Evolutionary conservation across 2,113 vertebrate species (phyloP), one percentile per base, ranked within the genome.

Genomic region (Eulemur rufifrons): DNA sequence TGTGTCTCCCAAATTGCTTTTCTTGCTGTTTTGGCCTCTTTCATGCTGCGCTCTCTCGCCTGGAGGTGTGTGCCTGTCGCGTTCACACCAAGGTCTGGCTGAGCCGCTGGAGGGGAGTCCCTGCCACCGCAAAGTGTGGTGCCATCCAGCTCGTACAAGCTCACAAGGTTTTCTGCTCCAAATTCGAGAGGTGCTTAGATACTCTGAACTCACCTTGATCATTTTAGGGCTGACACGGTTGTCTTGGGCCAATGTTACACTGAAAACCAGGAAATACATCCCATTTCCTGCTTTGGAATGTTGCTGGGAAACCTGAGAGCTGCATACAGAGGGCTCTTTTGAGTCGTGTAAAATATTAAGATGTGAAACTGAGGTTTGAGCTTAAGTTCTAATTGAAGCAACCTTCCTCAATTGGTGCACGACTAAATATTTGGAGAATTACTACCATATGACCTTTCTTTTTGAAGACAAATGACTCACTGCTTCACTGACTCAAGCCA

Each of bases 361-460:
- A 63, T 8, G 10, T 9, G 20, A 66, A n/a, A 34, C 13, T 84
- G 29, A 20, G 11, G 7, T 56, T 39, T 61, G 56, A 91, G 23
- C 56, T 78, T 47, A 84, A 63, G 23, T 84, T 91, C 78, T 39
- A 86, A n/a, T n/a, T 29, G 39, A 47, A 59, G 64, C 82, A 92
- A 91, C 37, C 47, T 78, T 82, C 54, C 54, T 95, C 64, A 95
- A 94, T 86, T 77, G 80, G 87, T 45, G 23, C 18, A 89, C 63
- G 50, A 66, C 32, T 80, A 96, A 92, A 82, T 97, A 95, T 95
- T 97, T 95, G 89, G 50, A 89, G 61, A 92, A 94, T 96, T 96
- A 80, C 87, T 96, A 87, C 69, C 92, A 89, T 64, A 74, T 95
- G 96, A 77, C 90, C 71, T 90, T 95, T 83, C n/a, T 68, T 92